These are phyloP conservation scores for Physella acuta DNA, from an alignment of 1,140 invertebrate genomes.

Conservation along the genomic window DNA sequence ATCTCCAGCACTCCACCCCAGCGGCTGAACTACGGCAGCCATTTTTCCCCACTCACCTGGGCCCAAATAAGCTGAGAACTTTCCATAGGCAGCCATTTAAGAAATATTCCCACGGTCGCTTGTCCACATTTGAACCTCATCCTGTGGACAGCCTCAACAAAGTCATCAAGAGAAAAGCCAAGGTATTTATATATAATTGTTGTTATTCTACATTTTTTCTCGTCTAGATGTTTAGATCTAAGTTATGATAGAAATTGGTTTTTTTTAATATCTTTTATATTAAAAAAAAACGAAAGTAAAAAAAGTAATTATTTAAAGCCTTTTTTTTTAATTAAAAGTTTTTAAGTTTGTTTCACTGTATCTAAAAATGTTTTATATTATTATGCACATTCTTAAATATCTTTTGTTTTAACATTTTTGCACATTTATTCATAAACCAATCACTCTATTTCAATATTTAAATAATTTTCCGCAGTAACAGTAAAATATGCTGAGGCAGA, in stretches of 20 bases:
- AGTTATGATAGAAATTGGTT: neutral
- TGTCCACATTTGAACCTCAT: slow-evolving; percentile 67
- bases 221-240: neutral
- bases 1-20: slow-evolving; percentile 89
- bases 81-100: slow-evolving; percentile 92
- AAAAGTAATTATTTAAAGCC: too few relatives aligned
- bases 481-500: too few relatives aligned
- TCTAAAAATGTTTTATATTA: too few relatives aligned
- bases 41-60: slow-evolving; percentile 93
- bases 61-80: slow-evolving; percentile 78
- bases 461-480: too few relatives aligned
- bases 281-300: neutral
- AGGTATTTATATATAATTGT: slow-evolving; percentile 61
- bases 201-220: neutral
- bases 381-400: too few relatives aligned
- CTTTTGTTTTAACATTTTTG: too few relatives aligned
- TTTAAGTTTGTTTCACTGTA: too few relatives aligned
- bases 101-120: slow-evolving; percentile 79
- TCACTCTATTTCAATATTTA: too few relatives aligned
- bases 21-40: slow-evolving; percentile 90
- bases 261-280: neutral
- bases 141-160: slow-evolving; percentile 80
- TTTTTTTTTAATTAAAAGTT: too few relatives aligned
- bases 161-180: slow-evolving; percentile 88
- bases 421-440: too few relatives aligned